A percentile compares a stretch with the other conserved stretches of the same genome.
phyloP scores from a whole-genome alignment of 2,113 vertebrate species.

The Triplophysa rosa region DNA sequence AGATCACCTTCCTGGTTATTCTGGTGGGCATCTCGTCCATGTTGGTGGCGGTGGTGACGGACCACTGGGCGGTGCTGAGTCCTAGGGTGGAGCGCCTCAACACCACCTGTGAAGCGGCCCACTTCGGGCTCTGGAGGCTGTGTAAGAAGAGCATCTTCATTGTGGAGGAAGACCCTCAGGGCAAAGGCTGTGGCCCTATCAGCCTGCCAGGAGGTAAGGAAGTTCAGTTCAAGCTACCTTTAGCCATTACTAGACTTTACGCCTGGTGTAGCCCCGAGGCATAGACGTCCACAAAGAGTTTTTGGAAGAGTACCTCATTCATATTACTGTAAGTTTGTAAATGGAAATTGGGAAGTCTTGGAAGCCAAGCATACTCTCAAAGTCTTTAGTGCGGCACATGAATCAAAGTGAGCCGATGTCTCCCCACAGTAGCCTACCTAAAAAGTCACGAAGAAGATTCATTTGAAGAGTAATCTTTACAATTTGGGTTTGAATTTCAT shows the following conservation, averaged over 20 bases:
- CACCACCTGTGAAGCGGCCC: conserved; percentile 85
- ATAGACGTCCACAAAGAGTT: background rate
- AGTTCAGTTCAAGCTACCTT: background rate
- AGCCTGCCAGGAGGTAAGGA: conserved; percentile 87
- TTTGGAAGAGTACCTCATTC: conserved; percentile 2
- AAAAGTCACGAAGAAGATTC: background rate
- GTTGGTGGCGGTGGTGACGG: conserved; percentile 84
- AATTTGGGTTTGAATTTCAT: background rate
- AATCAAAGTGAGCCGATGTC: background rate
- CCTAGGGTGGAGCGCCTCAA: conserved; percentile 79
- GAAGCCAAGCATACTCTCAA: background rate
- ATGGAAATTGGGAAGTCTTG: background rate
- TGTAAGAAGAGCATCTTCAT: conserved; percentile 84
- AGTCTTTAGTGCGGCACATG: background rate
- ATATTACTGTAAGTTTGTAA: background rate
- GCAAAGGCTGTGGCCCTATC: conserved; percentile 83
- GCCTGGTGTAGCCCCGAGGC: background rate
- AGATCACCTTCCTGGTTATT: conserved; percentile 82
- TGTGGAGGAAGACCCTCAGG: conserved; percentile 67
- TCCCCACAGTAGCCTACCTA: background rate
- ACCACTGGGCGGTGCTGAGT: conserved; percentile 96
- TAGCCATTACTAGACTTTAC: background rate
- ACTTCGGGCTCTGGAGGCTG: conserved; percentile 94
- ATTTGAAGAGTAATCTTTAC: background rate
- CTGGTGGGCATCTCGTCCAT: conserved; percentile 84